Evolutionary conservation across 2,797 vertebrate species (phyloP).

Genomic region (Rhinichthys osculus): DNA sequence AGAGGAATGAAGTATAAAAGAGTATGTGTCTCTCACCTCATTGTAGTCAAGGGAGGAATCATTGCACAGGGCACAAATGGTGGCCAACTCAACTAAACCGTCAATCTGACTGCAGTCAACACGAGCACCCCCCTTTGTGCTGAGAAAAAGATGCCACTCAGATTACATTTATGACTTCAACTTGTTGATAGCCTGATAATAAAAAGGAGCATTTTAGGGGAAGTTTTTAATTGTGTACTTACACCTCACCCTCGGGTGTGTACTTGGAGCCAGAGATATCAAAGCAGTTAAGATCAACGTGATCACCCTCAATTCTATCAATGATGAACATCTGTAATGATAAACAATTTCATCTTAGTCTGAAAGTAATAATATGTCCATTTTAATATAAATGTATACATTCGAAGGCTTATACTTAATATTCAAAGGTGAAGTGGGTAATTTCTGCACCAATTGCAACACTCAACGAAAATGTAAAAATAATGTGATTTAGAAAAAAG

Average conservation of each 20-base stretch:
- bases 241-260: slow-evolving; percentile 95
- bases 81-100: slow-evolving; percentile 90
- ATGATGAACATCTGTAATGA: slow-evolving; percentile 89
- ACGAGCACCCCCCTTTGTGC: slow-evolving; percentile 83
- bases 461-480: not conserved
- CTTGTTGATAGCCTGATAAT: not conserved
- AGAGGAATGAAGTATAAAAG: not conserved
- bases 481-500: not conserved
- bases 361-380: not conserved
- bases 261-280: slow-evolving; percentile 95
- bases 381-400: not conserved
- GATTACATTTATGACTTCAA: not conserved
- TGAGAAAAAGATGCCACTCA: slow-evolving; percentile 60
- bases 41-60: slow-evolving; percentile 96
- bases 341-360: slow-evolving; percentile 31
- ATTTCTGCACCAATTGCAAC: not conserved
- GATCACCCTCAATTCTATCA: slow-evolving; percentile 84
- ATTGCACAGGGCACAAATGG: slow-evolving; percentile 95
- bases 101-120: slow-evolving; percentile 85
- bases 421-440: not conserved
- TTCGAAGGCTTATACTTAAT: not conserved
- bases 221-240: slow-evolving; percentile 72
- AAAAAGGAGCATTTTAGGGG: slow-evolving; percentile 12
- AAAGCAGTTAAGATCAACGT: slow-evolving; percentile 88
- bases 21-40: slow-evolving; percentile 76